These are phyloP conservation scores for Ceratosolen fusciceps DNA, from an alignment of 1,140 invertebrate genomes.

Conservation along the genomic window DNA sequence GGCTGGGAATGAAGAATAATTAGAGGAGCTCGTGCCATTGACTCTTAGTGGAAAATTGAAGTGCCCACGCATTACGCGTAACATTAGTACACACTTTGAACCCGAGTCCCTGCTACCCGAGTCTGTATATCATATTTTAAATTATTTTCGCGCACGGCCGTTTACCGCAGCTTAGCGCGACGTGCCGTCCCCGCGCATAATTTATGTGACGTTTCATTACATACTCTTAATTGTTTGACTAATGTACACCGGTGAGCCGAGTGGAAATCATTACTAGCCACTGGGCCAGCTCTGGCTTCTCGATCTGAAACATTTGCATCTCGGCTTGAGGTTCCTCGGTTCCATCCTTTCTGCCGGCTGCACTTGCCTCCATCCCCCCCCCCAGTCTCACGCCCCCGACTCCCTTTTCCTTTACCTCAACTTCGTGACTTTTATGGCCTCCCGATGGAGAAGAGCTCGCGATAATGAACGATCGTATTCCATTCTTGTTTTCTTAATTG, in stretches of 20 bases:
- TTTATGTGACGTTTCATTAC: slow-evolving; percentile 71
- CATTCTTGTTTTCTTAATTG: background rate
- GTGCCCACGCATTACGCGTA: slow-evolving; percentile 58
- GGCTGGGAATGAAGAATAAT: slow-evolving; percentile 26
- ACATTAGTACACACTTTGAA: slow-evolving; percentile 52
- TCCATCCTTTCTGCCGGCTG: background rate
- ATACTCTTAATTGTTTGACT: slow-evolving; percentile 70
- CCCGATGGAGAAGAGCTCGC: background rate
- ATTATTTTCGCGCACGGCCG: slow-evolving; percentile 43
- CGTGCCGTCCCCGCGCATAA: slow-evolving; percentile 51
- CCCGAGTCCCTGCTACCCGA: slow-evolving; percentile 40
- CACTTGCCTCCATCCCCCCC: background rate
- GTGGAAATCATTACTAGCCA: background rate
- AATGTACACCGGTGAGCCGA: slow-evolving; percentile 57
- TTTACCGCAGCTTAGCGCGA: slow-evolving; percentile 31
- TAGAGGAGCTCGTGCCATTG: slow-evolving; percentile 33
- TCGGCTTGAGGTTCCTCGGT: background rate
- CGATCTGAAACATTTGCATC: no score
- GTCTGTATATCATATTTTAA: slow-evolving; percentile 51
- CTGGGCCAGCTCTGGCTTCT: background rate
- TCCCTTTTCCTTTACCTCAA: background rate
- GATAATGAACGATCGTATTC: background rate
- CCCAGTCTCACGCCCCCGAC: background rate
- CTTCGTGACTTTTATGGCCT: background rate
- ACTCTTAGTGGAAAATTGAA: slow-evolving; percentile 60